Evolutionary conservation across 2,113 vertebrate genomes (phyloP), one percentile per base, ranked within the genome.

Genomic region (Benitochromis conjunctus): DNA sequence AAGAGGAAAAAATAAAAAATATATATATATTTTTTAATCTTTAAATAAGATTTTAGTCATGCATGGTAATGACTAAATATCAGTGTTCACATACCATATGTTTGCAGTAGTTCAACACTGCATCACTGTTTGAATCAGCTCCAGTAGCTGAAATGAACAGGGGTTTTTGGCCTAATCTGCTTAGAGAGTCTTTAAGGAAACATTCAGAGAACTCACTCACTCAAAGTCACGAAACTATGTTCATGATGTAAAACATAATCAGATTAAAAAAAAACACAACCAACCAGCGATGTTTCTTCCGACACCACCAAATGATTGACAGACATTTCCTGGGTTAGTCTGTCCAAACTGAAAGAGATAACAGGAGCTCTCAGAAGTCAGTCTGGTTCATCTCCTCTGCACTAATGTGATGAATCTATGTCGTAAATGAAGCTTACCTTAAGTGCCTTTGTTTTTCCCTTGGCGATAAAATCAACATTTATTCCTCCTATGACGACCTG

Each of bases 401-500:
- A 24, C 31, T 5, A 55, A 9, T 82, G 26, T 14, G 3, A 46
- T 79, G 10, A 48, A 41, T 9, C 9, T 9, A 2, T 55, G 43
- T 9, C 26, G 16, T 19, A 54, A 87, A 57, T 78, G 8, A 55
- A 62, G 90, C 94, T 85, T 95, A 98, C 98, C 90, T 94, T 57
- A 64, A 98, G 92, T 26, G 89, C 92, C 86, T 96, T 86, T 1
- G 91, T 91, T 93, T 94, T 95, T 10, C 95, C 96, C 95, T 98
- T 98, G 80, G 97, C 97, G 89, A 98, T 94, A 85, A 98, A 97
- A 94, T 98, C 98, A 81, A 97, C 93, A 69, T 98, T 98, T 91
- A 96, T 96, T 81, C 98, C 97, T 36, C 98, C 98, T 46, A 98
- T 96, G 51, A 98, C 96, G 82, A 98, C 96, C 98, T 98, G 93